Percentiles rank a stretch among this genome's conserved stretches.
Conservation (phyloP, 2,113 vertebrate genomes). For the Mystacornis crossleyi region DNA sequence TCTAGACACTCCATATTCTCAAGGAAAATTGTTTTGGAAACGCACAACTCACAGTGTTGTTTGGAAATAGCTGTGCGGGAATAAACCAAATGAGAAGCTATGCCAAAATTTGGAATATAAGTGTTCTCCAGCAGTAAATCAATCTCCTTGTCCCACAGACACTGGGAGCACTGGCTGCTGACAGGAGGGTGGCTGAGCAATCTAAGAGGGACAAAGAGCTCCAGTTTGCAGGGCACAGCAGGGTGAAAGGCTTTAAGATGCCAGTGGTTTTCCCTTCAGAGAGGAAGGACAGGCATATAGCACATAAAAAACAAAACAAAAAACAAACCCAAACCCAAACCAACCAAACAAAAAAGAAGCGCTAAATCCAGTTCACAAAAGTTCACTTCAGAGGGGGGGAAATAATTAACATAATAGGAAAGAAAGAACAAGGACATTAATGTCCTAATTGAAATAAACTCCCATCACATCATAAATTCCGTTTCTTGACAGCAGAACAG, state of each 20-base stretch:
- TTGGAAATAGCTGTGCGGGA: neutral
- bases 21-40: neutral
- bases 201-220: neutral
- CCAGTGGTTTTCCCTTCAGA: neutral
- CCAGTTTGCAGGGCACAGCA: neutral
- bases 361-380: neutral
- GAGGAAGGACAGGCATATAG: neutral
- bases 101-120: neutral
- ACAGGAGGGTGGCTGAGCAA: neutral
- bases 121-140: conserved; percentile 24
- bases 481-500: neutral
- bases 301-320: neutral
- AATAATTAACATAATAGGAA: neutral
- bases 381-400: fast-evolving
- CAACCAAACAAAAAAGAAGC: too few species aligned
- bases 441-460: neutral
- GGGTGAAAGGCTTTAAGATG: neutral
- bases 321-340: neutral
- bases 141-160: neutral
- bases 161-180: neutral
- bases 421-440: neutral
- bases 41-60: neutral
- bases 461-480: neutral
- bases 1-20: neutral
- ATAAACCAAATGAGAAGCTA: neutral